phyloP scores from a whole-genome alignment of 1,140 invertebrate species.

The Arion vulgaris region DNA sequence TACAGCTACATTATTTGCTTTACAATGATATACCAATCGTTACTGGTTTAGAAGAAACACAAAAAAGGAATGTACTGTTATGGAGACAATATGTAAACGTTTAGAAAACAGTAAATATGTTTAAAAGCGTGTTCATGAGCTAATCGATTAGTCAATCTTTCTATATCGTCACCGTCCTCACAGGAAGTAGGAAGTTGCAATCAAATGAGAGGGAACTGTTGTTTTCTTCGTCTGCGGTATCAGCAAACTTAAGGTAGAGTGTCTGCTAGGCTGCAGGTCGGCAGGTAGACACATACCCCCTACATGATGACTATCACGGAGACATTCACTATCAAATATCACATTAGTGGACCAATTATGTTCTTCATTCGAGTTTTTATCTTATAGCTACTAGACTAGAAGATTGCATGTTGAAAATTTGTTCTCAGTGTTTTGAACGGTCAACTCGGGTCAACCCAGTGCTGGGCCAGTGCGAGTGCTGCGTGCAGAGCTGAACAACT shows the following conservation, averaged over 20 bases:
- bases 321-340: background rate
- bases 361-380: background rate
- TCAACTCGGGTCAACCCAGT: too few species aligned
- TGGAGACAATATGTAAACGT: background rate
- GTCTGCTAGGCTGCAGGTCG: slow-evolving; percentile 7
- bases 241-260: slow-evolving; percentile 1
- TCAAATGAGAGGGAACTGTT: background rate
- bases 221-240: background rate
- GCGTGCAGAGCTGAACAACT: too few species aligned
- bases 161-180: too few species aligned
- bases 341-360: background rate
- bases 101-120: background rate
- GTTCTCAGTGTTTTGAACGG: too few species aligned
- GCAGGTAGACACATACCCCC: background rate
- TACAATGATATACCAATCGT: background rate
- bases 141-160: too few species aligned
- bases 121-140: background rate
- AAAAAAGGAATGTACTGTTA: background rate
- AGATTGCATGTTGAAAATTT: too few species aligned
- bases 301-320: slow-evolving; percentile 1
- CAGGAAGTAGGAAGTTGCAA: background rate
- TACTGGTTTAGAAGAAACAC: too few species aligned
- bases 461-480: too few species aligned
- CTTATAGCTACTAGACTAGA: too few species aligned
- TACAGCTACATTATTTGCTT: background rate